Conservation (phyloP, 2,797 vertebrate genomes). For the Gobio occitaniae region DNA sequence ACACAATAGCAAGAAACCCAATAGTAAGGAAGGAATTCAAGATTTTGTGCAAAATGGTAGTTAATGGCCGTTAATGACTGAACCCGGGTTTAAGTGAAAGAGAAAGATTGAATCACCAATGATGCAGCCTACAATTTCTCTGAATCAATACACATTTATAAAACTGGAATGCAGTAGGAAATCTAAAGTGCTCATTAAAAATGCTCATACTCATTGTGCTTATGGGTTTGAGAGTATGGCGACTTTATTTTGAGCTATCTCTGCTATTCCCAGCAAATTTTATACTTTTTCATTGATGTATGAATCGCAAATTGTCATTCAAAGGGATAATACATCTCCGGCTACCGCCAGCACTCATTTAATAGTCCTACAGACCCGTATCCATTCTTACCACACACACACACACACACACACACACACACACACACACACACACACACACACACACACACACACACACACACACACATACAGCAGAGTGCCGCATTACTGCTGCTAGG, state of each 20-base stretch:
- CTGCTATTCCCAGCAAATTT: constrained; percentile 1
- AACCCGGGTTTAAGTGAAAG: not conserved
- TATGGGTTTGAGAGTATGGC: not conserved
- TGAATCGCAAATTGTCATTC: not conserved
- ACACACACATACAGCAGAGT: constrained; percentile 19
- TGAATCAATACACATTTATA: constrained; percentile 52
- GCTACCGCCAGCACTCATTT: not conserved
- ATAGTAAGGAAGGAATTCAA: not conserved
- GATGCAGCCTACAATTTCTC: constrained; percentile 24
- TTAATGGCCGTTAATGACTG: not conserved
- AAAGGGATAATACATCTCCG: constrained; percentile 13
- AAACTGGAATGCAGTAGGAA: constrained; percentile 35
- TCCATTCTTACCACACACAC: constrained; percentile 28
- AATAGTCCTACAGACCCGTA: constrained; percentile 20
- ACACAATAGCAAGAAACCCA: not conserved
- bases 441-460: constrained; percentile 19
- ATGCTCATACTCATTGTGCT: not conserved
- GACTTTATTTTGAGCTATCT: not conserved
- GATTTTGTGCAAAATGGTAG: constrained; percentile 1
- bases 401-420: constrained; percentile 33
- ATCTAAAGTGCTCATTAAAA: constrained; percentile 54
- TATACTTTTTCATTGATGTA: not conserved
- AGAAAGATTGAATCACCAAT: constrained; percentile 26
- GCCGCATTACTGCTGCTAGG: constrained; percentile 53
- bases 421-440: constrained; percentile 33